Evolutionary conservation across 2,797 vertebrate genomes (phyloP), one percentile per base, ranked within the genome.

Genomic region (Typhlichthys subterraneus): DNA sequence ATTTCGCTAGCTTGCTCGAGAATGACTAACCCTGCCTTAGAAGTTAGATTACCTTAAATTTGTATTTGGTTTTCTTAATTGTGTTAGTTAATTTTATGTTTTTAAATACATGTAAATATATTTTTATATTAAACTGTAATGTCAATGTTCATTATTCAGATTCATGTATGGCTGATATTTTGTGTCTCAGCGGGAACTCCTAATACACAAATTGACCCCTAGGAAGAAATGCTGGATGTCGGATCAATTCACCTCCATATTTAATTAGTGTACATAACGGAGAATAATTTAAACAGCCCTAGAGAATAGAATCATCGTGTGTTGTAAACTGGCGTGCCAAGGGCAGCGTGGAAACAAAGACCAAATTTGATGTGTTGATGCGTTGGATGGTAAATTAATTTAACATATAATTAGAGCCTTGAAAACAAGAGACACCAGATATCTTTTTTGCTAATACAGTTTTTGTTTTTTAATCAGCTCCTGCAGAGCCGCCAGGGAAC

Each of bases 191-290:
- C 10, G 64, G 69, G 69, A 62, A 59, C 72, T 57, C 29, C 2
- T n/a, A 56, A 53, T 46, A 67, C 67, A 67, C 67, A 45, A 60
- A 75, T 50, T 65, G 72, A 64, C 73, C 15, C 58, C 17, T 55
- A 29, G 59, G 64, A n/a, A 57, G 50, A 69, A 63, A 59, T 57
- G 12, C 53, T 47, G 23, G 23, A 29, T 47, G 19, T 31, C 51
- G 65, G 45, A 76, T 65, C 55, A 72, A 65, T 77, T 57, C 15
- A 59, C 15, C 55, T 11, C 33, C 23, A 33, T 60, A 64, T 72
- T 74, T 73, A 75, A 81, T 83, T 67, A 67, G 52, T 59, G 14
- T 33, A 54, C 67, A 73, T 74, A 73, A 81, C 75, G 69, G 66
- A 72, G 64, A 69, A 48, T 63, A 56, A 68, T 77, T 67, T 76